Conservation (phyloP, 2,888 invertebrate genomes). For the Amitus sp. region DNA sequence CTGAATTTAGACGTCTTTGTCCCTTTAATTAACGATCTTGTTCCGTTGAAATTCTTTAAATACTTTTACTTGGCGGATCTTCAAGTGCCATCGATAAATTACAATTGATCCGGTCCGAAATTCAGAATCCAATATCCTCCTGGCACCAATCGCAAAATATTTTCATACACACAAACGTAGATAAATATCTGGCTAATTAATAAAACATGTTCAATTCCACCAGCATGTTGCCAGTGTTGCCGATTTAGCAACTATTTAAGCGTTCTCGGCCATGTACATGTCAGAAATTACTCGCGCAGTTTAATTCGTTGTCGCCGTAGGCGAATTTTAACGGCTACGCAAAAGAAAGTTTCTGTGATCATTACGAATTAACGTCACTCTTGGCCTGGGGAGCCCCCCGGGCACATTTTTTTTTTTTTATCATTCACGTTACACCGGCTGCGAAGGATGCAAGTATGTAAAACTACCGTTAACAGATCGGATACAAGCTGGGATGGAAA, state of each 20-base stretch:
- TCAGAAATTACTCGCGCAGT: conserved; percentile 40
- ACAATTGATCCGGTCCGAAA: not conserved
- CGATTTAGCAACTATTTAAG: conserved; percentile 40
- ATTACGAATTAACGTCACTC: conserved; percentile 42
- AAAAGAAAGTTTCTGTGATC: conserved; percentile 39
- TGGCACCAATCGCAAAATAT: too few relatives aligned
- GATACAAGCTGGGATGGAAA: conserved; percentile 28
- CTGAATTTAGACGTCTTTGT: too few relatives aligned
- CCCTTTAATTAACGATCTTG: not conserved
- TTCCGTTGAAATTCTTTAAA: too few relatives aligned
- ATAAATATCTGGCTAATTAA: conserved; percentile 32
- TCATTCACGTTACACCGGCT: conserved; percentile 23
- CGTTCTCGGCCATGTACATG: conserved; percentile 41
- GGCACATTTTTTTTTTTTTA: conserved; percentile 25
- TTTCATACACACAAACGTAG: too few relatives aligned
- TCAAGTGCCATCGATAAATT: not conserved
- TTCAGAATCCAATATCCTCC: too few relatives aligned
- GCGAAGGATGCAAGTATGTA: conserved; percentile 31
- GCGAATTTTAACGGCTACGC: conserved; percentile 39
- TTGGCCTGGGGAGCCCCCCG: conserved; percentile 29
- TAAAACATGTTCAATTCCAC: conserved; percentile 35
- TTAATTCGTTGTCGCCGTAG: conserved; percentile 38
- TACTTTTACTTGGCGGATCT: too few relatives aligned
- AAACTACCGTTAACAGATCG: conserved; percentile 40
- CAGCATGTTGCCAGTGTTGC: too few relatives aligned